phyloP scores from a whole-genome alignment of 2,888 invertebrate genomes.

The Podabrus alpinus region DNA sequence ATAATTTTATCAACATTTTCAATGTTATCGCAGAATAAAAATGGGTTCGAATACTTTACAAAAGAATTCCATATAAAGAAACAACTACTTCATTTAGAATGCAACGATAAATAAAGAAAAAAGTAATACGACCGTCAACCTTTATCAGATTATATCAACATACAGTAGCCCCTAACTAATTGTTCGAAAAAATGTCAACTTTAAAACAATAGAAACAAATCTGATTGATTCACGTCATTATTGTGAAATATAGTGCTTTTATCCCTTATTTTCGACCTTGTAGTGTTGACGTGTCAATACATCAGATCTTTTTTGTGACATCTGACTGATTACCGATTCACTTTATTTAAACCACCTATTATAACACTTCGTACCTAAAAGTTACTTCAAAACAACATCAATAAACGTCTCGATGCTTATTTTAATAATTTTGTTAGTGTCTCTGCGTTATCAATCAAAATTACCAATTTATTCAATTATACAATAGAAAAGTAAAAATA shows the following conservation, averaged over 20 bases:
- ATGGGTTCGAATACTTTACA: slow-evolving; percentile 13
- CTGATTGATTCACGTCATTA: slow-evolving; percentile 46
- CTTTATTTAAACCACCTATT: slow-evolving; percentile 3
- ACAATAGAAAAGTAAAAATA: slow-evolving; percentile 1
- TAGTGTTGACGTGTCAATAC: slow-evolving; percentile 44
- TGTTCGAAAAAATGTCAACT: slow-evolving; percentile 41
- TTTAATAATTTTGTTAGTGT: slow-evolving; percentile 2
- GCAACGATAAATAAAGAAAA: slow-evolving; percentile 24
- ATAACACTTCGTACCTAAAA: background rate
- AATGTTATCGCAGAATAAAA: slow-evolving; percentile 14
- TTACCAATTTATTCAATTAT: slow-evolving; percentile 2
- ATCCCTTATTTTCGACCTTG: slow-evolving; percentile 35
- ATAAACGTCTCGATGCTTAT: background rate
- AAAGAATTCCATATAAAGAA: slow-evolving; percentile 29
- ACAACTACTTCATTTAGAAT: slow-evolving; percentile 23
- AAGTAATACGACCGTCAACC: slow-evolving; percentile 27
- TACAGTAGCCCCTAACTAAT: slow-evolving; percentile 45
- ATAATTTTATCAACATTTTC: slow-evolving; percentile 2
- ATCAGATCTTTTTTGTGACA: slow-evolving; percentile 35
- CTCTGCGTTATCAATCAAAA: background rate
- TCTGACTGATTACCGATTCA: slow-evolving; percentile 32
- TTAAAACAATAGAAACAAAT: slow-evolving; percentile 35
- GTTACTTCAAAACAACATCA: background rate
- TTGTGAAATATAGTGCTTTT: slow-evolving; percentile 47
- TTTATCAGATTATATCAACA: slow-evolving; percentile 43